Conservation (phyloP, 2,888 invertebrate species). For the Entomobrya proxima region DNA sequence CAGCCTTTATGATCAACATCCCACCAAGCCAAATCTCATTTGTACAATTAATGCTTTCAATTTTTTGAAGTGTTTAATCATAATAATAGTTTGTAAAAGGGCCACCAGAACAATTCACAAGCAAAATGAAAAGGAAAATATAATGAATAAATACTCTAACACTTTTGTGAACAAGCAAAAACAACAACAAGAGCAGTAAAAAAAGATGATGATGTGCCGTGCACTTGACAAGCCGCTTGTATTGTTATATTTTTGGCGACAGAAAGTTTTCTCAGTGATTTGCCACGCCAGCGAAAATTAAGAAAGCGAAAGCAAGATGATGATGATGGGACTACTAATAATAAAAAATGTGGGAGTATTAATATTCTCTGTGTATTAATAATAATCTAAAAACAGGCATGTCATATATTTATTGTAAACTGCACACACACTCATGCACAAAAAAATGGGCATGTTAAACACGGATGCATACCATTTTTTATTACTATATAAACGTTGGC, state of each 20-base stretch:
- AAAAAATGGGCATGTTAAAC: slow-evolving; percentile 6
- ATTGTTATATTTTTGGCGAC: slow-evolving; percentile 2
- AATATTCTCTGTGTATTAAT: too few species aligned
- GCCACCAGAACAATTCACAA: not conserved
- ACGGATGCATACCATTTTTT: slow-evolving; percentile 23
- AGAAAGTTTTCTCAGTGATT: slow-evolving; percentile 23
- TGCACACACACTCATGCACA: too few species aligned
- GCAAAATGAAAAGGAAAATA: not conserved
- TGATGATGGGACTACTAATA: not conserved
- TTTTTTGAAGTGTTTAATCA: slow-evolving; percentile 9
- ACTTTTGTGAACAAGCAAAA: not conserved
- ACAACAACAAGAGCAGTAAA: not conserved
- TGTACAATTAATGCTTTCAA: slow-evolving; percentile 19
- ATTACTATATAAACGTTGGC: too few species aligned
- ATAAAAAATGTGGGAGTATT: too few species aligned
- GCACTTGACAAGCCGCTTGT: too few species aligned
- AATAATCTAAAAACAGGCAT: too few species aligned
- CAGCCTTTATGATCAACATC: not conserved
- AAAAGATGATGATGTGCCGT: too few species aligned
- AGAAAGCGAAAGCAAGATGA: not conserved
- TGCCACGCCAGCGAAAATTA: not conserved
- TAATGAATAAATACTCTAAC: not conserved
- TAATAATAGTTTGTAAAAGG: not conserved
- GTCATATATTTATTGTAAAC: too few species aligned
- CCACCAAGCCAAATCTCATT: not conserved